These are phyloP conservation scores for Anthonomus grandis DNA, from an alignment of 1,140 invertebrate species.

Conservation along the genomic window DNA sequence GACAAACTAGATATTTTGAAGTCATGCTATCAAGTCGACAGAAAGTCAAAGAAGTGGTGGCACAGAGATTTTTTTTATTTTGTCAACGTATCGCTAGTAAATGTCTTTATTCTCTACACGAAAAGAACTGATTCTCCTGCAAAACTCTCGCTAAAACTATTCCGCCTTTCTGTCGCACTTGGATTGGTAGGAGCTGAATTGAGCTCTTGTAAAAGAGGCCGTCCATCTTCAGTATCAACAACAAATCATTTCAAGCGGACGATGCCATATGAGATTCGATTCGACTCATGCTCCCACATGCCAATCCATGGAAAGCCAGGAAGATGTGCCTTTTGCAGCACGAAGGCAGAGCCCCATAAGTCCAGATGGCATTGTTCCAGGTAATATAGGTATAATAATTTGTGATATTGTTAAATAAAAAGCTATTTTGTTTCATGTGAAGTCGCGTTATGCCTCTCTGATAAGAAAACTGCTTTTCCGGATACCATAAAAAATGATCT, in stretches of 20 bases:
- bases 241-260: background rate
- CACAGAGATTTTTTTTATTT: conserved; percentile 31
- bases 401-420: background rate
- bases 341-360: background rate
- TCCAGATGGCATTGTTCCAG: background rate
- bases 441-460: background rate
- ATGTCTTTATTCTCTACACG: conserved; percentile 27
- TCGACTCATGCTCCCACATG: background rate
- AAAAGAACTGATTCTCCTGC: conserved; percentile 9
- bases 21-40: conserved; percentile 40
- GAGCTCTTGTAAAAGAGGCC: background rate
- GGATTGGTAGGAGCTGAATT: conserved; percentile 25
- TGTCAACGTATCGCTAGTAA: conserved; percentile 25
- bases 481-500: background rate
- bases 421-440: background rate
- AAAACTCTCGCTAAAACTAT: conserved; percentile 15
- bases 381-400: background rate
- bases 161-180: conserved; percentile 22
- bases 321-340: too few relatives aligned
- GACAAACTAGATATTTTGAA: conserved; percentile 47
- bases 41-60: too few relatives aligned
- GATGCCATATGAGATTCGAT: background rate
- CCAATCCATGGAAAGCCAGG: background rate
- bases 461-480: background rate
- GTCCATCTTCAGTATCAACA: background rate